Conservation (phyloP, 1,140 invertebrate genomes). For the Helicoverpa zea region DNA sequence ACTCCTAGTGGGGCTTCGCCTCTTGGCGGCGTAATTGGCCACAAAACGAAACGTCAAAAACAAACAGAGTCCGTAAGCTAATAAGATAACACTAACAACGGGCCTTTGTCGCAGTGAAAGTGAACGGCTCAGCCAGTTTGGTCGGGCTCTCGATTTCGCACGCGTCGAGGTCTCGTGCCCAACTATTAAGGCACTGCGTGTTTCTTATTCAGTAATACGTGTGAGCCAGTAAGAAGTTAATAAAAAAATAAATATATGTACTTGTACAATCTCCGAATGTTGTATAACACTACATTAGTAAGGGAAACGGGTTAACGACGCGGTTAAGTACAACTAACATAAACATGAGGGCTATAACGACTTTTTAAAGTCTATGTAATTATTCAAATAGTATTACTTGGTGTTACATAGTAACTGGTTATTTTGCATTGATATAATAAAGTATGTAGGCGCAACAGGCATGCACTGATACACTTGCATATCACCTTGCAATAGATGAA, state of each 20-base stretch:
- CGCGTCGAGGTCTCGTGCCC: constrained; percentile 51
- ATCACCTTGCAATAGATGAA: not conserved
- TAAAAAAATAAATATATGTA: constrained; percentile 2
- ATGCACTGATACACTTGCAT: not conserved
- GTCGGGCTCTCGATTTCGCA: constrained; percentile 64
- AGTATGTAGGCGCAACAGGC: constrained; percentile 5
- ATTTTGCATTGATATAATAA: not conserved
- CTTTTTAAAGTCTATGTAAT: constrained; percentile 11
- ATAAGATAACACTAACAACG: constrained; percentile 61
- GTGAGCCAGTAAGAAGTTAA: constrained; percentile 7
- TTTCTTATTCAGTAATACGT: constrained; percentile 43
- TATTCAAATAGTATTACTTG: constrained; percentile 20
- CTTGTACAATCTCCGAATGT: constrained; percentile 21
- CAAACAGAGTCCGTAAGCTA: constrained; percentile 43
- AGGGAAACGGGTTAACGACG: constrained; percentile 29
- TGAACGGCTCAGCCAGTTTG: constrained; percentile 55
- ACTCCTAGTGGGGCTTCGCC: not conserved
- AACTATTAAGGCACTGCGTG: constrained; percentile 45
- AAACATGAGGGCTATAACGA: constrained; percentile 16
- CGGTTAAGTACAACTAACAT: constrained; percentile 10
- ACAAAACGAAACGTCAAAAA: constrained; percentile 51
- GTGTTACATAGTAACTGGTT: constrained; percentile 13
- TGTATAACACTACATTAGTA: constrained; percentile 32
- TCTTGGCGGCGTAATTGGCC: constrained; percentile 6
- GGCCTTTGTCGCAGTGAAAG: constrained; percentile 63